These are phyloP conservation scores for Tiliacea citrago DNA, from an alignment of 2,888 invertebrate genomes.

Conservation along the genomic window DNA sequence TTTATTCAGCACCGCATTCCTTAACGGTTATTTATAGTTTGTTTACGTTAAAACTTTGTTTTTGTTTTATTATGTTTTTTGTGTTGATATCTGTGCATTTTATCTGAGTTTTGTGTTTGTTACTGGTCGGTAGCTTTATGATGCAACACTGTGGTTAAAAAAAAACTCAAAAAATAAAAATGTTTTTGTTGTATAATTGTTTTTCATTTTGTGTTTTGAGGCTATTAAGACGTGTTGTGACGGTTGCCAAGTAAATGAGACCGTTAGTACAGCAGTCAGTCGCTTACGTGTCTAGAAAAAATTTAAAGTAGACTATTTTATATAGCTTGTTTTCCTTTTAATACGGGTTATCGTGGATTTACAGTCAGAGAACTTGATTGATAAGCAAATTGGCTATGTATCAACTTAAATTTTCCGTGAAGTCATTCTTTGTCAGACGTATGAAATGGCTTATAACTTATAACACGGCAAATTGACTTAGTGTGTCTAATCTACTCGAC, in stretches of 20 bases:
- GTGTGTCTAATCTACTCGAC: neutral
- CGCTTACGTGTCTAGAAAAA: conserved; percentile 21
- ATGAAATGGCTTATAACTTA: neutral
- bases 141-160: conserved; percentile 37
- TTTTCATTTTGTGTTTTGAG: conserved; percentile 12
- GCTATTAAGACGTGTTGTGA: neutral
- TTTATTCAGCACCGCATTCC: conserved; percentile 39
- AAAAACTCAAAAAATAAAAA: neutral
- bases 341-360: neutral
- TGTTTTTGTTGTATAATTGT: neutral
- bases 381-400: conserved; percentile 1
- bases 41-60: conserved; percentile 54
- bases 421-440: neutral
- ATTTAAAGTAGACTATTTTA: conserved; percentile 1
- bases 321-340: neutral
- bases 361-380: neutral
- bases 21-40: conserved; percentile 51
- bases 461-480: neutral
- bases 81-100: conserved; percentile 43
- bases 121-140: conserved; percentile 3
- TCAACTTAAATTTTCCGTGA: neutral
- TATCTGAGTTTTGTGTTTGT: conserved; percentile 39
- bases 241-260: conserved; percentile 3
- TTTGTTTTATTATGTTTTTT: conserved; percentile 43
- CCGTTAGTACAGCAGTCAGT: conserved; percentile 1